phyloP scores from a whole-genome alignment of 2,888 invertebrate species.

The Phortica magna region DNA sequence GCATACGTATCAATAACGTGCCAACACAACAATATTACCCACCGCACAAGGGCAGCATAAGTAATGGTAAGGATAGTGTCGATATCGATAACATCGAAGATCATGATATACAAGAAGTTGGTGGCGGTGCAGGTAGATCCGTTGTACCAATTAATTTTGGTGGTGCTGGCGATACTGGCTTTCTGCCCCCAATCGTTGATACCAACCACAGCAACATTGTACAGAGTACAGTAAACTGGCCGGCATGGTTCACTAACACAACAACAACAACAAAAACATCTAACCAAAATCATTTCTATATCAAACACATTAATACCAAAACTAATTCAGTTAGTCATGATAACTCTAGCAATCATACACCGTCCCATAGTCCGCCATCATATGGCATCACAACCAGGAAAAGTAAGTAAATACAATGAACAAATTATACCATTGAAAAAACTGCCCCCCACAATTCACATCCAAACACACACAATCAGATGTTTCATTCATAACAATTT shows the following conservation, averaged over 20 bases:
- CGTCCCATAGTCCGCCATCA: conserved; percentile 81
- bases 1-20: conserved; percentile 77
- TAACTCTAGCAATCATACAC: conserved; percentile 65
- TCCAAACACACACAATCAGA: no score
- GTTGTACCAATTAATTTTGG: conserved; percentile 44
- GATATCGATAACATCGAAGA: conserved; percentile 51
- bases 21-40: conserved; percentile 75
- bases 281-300: conserved; percentile 59
- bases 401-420: conserved; percentile 57
- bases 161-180: conserved; percentile 38
- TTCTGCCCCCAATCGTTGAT: conserved; percentile 65
- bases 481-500: no score
- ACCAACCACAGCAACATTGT: conserved; percentile 74
- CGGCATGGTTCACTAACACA: conserved; percentile 47
- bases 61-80: conserved; percentile 58
- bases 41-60: conserved; percentile 68
- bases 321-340: conserved; percentile 59
- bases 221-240: conserved; percentile 74
- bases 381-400: conserved; percentile 71
- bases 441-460: no score
- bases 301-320: conserved; percentile 67
- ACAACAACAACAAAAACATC: conserved; percentile 43
- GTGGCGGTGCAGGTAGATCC: conserved; percentile 45
- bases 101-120: conserved; percentile 49
- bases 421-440: no score